These are phyloP conservation scores for Ceriagrion tenellum DNA, from an alignment of 2,888 invertebrate species.

Conservation along the genomic window DNA sequence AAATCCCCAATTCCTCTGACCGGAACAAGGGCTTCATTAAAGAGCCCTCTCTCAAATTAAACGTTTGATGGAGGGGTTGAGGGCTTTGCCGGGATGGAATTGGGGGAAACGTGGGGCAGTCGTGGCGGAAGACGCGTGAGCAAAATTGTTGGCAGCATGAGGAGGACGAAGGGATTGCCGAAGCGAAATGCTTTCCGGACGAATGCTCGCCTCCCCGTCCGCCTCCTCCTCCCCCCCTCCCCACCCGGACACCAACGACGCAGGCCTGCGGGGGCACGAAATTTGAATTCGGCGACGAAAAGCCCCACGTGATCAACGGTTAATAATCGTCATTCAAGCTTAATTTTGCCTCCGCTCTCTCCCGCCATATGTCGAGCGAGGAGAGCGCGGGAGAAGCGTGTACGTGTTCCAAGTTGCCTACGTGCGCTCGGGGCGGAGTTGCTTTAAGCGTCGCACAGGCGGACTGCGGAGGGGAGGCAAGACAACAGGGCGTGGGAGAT, in stretches of 20 bases:
- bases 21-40: constrained; percentile 67
- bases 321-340: constrained; percentile 63
- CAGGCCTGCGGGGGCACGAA: background rate
- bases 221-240: background rate
- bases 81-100: background rate
- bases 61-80: constrained; percentile 47
- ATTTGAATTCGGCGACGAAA: constrained; percentile 61
- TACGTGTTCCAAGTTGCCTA: background rate
- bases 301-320: constrained; percentile 56
- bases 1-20: constrained; percentile 50
- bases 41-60: constrained; percentile 62
- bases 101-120: background rate
- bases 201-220: background rate
- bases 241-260: background rate
- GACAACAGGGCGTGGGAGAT: background rate
- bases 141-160: background rate
- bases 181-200: constrained; percentile 16
- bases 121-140: too few species aligned
- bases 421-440: background rate
- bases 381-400: background rate
- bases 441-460: too few species aligned
- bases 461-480: too few species aligned
- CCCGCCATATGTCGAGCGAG: background rate
- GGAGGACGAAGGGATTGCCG: background rate
- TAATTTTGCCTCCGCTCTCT: constrained; percentile 34